Evolutionary conservation across 2,888 invertebrate genomes (phyloP), one percentile per base, ranked within the genome.

Genomic region (Synanthedon tipuliformis): DNA sequence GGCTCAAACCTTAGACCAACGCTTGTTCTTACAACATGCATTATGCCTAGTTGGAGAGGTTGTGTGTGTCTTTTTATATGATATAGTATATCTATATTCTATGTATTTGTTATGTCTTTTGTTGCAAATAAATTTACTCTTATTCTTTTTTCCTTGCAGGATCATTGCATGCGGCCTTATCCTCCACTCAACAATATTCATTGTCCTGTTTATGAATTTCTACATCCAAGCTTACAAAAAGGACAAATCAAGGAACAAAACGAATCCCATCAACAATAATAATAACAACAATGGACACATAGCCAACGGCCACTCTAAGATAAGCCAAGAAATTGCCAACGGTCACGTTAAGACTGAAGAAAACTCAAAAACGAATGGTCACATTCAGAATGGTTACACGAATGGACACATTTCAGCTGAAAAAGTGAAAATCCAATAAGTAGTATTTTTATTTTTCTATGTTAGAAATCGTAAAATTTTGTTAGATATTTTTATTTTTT

Each of bases 191-290:
- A 88, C 91, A 41, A 94, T 98, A 68, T 98, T 98, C 90, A 95
- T 97, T 80, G 90, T 90, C 13, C 90, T 98, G 55, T 98, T 97
- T 89, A 92, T 92, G 68, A 93, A 97, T 82, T 98, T 97, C 89
- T 98, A 97, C 85, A 89, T 93, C 61, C 92, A 93, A 73, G 93
- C 94, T 23, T 97, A 97, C 86, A 89, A 88, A 62, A 82, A 73
- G 55, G 71, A 73, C 50, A 67, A 56, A 41, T 62, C 66, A 10
- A 69, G 65, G 49, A 60, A 57, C 27, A 57, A 62, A 8, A 59
- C 62, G 1, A 63, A 69, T 41, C 54, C 61, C 34, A 72, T 65
- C 58, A 73, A 75, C 56, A 76, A 78, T 52, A 75, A 76, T 55
- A 71, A 71, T 53, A 68, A 69, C 51, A 71, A 71, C 54, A 68